These are phyloP conservation scores for Diplodus puntazzo DNA, from an alignment of 2,797 vertebrate species.

Conservation along the genomic window DNA sequence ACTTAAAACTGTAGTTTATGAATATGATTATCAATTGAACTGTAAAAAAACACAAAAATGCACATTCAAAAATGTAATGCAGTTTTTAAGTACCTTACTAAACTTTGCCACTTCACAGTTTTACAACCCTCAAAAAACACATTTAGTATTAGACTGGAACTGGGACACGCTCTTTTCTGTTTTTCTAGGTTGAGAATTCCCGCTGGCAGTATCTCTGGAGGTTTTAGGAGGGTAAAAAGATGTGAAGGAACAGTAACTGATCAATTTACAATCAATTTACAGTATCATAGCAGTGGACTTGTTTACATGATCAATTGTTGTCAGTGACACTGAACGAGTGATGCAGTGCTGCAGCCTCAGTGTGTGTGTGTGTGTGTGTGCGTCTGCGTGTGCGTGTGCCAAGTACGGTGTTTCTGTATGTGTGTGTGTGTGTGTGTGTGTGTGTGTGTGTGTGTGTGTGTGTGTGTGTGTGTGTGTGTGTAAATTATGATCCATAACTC, in stretches of 20 bases:
- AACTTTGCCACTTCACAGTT: not conserved
- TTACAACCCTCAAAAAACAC: not conserved
- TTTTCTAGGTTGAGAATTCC: not conserved
- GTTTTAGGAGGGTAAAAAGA: not conserved
- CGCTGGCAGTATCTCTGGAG: not conserved
- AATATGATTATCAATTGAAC: too few relatives aligned
- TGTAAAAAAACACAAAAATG: not conserved
- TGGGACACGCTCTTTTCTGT: not conserved
- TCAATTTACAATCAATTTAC: conserved; percentile 34
- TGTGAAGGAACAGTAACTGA: not conserved
- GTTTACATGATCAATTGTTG: conserved; percentile 25
- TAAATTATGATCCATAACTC: conserved; percentile 61
- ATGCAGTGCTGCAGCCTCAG: conserved; percentile 1
- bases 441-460: conserved; percentile 20
- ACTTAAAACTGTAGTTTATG: too few relatives aligned
- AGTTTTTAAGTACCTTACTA: not conserved
- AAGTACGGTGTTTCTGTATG: conserved; percentile 14
- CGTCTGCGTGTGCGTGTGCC: conserved; percentile 18
- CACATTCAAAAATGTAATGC: not conserved
- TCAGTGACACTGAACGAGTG: conserved; percentile 4
- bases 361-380: not conserved
- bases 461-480: conserved; percentile 37
- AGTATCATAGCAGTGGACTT: not conserved
- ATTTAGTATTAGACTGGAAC: not conserved
- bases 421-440: conserved; percentile 7